A percentile compares a stretch with the other conserved stretches of the same genome.
phyloP scores from a whole-genome alignment of 30 jellyfish, hydroid and myxozoan genomes.

The Turritopsis dohrnii region DNA sequence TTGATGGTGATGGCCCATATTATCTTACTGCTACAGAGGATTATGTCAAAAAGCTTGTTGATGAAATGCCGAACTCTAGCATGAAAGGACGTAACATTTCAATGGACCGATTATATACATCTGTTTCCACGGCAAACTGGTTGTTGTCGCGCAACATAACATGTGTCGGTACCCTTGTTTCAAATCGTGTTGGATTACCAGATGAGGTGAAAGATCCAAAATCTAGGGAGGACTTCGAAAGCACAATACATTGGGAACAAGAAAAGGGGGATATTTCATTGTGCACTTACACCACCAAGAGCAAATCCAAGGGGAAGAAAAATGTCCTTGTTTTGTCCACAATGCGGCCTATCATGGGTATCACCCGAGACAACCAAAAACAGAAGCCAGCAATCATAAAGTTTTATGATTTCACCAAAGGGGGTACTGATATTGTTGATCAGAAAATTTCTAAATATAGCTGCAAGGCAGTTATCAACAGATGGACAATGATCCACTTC shows the following conservation, averaged over 20 bases:
- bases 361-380: slow-evolving; percentile 33
- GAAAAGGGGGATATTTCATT: slow-evolving; percentile 31
- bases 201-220: slow-evolving; percentile 5
- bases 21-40: no score
- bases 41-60: slow-evolving; percentile 2
- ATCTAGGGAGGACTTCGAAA: background rate
- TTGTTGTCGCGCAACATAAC: slow-evolving; percentile 26
- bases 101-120: no score
- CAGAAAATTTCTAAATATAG: slow-evolving; percentile 19
- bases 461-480: slow-evolving; percentile 28
- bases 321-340: slow-evolving; percentile 40
- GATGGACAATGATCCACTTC: slow-evolving; percentile 45
- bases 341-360: slow-evolving; percentile 39
- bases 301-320: slow-evolving; percentile 32
- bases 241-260: slow-evolving; percentile 30
- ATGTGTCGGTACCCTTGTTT: slow-evolving; percentile 18
- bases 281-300: slow-evolving; percentile 13
- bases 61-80: background rate
- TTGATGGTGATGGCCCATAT: no score
- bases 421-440: slow-evolving; percentile 35
- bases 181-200: background rate
- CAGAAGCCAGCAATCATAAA: slow-evolving; percentile 34
- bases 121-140: slow-evolving; percentile 21
- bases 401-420: slow-evolving; percentile 38
- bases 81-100: slow-evolving; percentile 40